These are phyloP conservation scores for Drosophila anceps DNA, from an alignment of 2,888 invertebrate genomes.

Conservation along the genomic window DNA sequence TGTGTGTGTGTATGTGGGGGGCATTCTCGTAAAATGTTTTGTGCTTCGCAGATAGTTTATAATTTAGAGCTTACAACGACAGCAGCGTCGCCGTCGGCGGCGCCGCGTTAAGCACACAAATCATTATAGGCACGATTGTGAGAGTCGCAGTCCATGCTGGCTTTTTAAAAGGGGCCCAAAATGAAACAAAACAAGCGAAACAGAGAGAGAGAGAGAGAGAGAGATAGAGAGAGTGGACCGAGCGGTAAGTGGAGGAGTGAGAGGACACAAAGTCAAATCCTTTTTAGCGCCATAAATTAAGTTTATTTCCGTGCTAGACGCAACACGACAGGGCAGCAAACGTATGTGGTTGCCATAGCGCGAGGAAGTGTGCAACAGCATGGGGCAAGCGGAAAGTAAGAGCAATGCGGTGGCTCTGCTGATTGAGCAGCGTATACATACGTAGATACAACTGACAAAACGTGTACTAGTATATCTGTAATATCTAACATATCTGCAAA, in stretches of 20 bases:
- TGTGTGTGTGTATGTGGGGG: not conserved
- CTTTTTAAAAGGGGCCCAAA: conserved; percentile 32
- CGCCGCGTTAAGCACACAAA: conserved; percentile 72
- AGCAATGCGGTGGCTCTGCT: not conserved
- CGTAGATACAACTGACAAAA: too few relatives aligned
- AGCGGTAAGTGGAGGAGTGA: not conserved
- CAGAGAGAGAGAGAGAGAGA: conserved; percentile 18
- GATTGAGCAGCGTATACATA: not conserved
- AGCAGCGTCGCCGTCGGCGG: conserved; percentile 42
- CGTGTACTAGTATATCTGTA: too few relatives aligned
- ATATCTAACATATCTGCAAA: not conserved
- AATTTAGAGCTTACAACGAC: conserved; percentile 62
- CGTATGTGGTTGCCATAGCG: conserved; percentile 57
- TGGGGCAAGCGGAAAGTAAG: not conserved
- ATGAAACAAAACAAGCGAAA: conserved; percentile 36
- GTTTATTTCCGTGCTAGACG: conserved; percentile 79
- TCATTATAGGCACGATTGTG: conserved; percentile 73
- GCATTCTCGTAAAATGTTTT: conserved; percentile 45
- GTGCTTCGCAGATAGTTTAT: conserved; percentile 69
- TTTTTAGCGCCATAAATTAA: conserved; percentile 80
- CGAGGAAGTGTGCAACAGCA: conserved; percentile 16
- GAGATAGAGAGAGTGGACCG: conserved; percentile 27
- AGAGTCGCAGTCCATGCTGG: conserved; percentile 41
- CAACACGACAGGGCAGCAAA: conserved; percentile 70
- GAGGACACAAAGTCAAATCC: conserved; percentile 67